Evolutionary conservation across 2,888 invertebrate genomes (phyloP), one percentile per base, ranked within the genome.

Genomic region (Caenorhabditis afra): DNA sequence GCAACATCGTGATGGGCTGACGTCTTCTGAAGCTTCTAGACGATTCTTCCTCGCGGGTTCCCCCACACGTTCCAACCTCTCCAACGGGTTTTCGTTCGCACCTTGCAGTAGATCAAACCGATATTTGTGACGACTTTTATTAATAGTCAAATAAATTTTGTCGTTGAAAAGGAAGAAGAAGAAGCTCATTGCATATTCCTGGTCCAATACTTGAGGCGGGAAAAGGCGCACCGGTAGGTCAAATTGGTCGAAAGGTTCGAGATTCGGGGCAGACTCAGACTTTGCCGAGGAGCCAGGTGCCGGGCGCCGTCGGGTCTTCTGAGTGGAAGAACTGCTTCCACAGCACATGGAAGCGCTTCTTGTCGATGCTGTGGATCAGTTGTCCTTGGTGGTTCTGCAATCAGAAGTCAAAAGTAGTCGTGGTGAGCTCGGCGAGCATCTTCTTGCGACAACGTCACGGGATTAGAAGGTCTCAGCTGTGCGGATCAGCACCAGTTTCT

Each of bases 271-370:
- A 11, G 41, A n/a, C 14, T 74, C 20, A 74, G 1, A 74, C 39
- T 66, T 65, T 80, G 22, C 81, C 81, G 1, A 81, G 65, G 16
- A 81, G 68, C 64, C 59, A 68, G 16, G 62, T 74, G 37, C 81
- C 81, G 12, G 81, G 77, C 0, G 71, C 52, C 1, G 44, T 20
- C 14, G 67, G 70, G 35, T 81, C 81, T 52, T 73, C 73, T 5
- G 81, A 77, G 47, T 59, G 55, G 70, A 81, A 81, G 49, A 78
- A 81, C 50, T 81, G 73, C 41, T 81, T 77, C 77, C 77, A 77
- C 14, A 81, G 62, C 11, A 64, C 67, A 18, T 64, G 55, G 57
- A 81, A 81, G n/a, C 57, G 62, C 57, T 76, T 75, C 16, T 75
- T 64, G 52, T 75, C 75, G 52, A 80, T 80, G 16, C 52, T 52